phyloP scores from a whole-genome alignment of 2,888 invertebrate genomes.

The Ceraclea dissimilis region DNA sequence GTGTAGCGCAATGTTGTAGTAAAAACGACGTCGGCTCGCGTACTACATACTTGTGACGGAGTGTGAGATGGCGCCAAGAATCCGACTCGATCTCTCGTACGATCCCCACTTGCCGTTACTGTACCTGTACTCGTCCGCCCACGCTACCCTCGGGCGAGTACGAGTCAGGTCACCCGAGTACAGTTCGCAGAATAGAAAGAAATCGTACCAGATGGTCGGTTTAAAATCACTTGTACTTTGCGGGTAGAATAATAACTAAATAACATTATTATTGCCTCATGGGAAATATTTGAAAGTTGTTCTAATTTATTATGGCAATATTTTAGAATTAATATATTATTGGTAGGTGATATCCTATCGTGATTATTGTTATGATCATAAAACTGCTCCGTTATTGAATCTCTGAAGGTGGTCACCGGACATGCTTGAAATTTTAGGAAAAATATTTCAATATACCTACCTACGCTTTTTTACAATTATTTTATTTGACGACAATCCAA shows the following conservation, averaged over 20 bases:
- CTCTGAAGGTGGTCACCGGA: too few species aligned
- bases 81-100: constrained; percentile 8
- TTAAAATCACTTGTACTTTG: not conserved
- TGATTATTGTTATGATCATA: too few species aligned
- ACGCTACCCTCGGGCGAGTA: constrained; percentile 9
- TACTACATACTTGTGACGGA: not conserved
- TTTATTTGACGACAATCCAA: too few species aligned
- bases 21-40: not conserved
- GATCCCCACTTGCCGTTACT: constrained; percentile 11
- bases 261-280: not conserved
- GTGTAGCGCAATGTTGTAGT: not conserved
- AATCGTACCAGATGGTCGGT: constrained; percentile 4
- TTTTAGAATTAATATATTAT: constrained; percentile 1
- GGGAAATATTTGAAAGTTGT: not conserved
- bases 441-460: too few species aligned
- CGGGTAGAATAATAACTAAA: not conserved
- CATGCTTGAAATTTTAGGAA: too few species aligned
- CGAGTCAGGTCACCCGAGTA: constrained; percentile 11
- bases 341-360: not conserved
- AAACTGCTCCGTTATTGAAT: too few species aligned
- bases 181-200: constrained; percentile 7
- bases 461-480: too few species aligned
- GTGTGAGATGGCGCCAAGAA: constrained; percentile 16
- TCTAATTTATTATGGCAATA: not conserved
- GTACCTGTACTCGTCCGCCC: constrained; percentile 18